Evolutionary conservation across 1,140 invertebrate species (phyloP).

Genomic region (Hypsibius dujardini): DNA sequence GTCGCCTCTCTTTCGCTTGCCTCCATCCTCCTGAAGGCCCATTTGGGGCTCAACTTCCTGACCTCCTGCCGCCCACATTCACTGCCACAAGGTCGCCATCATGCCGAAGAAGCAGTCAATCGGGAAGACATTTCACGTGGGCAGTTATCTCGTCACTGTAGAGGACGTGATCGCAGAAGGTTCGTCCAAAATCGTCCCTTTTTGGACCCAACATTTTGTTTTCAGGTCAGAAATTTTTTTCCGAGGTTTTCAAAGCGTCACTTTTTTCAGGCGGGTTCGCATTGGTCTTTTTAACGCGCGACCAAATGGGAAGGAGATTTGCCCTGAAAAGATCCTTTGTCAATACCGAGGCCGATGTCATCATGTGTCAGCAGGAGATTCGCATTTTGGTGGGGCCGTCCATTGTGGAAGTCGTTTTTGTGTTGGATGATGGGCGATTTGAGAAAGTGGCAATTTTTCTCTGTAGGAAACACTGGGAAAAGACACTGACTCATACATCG

Average conservation of each 20-base stretch:
- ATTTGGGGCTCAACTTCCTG: no score
- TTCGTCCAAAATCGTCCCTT: not conserved
- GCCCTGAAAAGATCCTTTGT: slow-evolving; percentile 80
- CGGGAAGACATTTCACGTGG: slow-evolving; percentile 61
- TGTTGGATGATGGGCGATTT: no score
- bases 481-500: not conserved
- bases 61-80: no score
- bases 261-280: slow-evolving; percentile 62
- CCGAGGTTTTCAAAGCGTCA: no score
- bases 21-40: no score
- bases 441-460: not conserved
- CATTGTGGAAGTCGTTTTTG: not conserved
- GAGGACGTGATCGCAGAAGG: slow-evolving; percentile 77
- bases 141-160: slow-evolving; percentile 53
- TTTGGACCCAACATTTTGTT: not conserved
- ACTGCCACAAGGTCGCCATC: no score
- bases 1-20: no score
- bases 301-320: slow-evolving; percentile 48
- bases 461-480: slow-evolving; percentile 1
- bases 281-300: slow-evolving; percentile 67
- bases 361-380: slow-evolving; percentile 71
- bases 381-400: slow-evolving; percentile 66
- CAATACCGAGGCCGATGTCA: slow-evolving; percentile 71
- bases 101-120: slow-evolving; percentile 28
- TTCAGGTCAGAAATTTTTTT: no score